Evolutionary conservation across 92 coral and sea anemone species (phyloP).

Genomic region (Anthopleura xanthogrammica): DNA sequence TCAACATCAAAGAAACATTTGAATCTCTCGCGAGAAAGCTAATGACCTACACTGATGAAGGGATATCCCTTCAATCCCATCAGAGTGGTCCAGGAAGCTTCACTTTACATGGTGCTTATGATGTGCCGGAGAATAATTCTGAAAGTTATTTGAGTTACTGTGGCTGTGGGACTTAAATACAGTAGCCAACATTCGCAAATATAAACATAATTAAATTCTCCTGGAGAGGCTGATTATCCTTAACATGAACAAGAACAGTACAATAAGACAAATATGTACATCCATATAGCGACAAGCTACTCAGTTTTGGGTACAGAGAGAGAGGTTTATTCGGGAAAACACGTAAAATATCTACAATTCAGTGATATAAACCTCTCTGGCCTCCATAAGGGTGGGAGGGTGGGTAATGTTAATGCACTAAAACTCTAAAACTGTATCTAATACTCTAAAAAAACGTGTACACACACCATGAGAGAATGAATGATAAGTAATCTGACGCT

Average conservation of each 20-base stretch:
- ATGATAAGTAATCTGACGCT: no score
- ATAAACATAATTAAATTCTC: no score
- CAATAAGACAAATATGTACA: no score
- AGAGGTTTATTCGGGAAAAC: neutral
- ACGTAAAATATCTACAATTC: neutral
- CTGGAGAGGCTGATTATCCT: no score
- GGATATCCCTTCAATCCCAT: slow-evolving; percentile 58
- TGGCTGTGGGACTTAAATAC: slow-evolving; percentile 20
- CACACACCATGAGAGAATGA: no score
- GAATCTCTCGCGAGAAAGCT: slow-evolving; percentile 67
- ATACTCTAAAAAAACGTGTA: no score
- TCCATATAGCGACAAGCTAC: no score
- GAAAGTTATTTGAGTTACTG: slow-evolving; percentile 39
- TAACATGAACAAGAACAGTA: no score
- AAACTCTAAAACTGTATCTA: no score
- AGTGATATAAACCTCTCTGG: neutral
- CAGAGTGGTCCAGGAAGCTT: slow-evolving; percentile 82
- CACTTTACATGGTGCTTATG: slow-evolving; percentile 87
- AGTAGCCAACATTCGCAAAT: neutral
- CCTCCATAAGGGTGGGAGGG: no score
- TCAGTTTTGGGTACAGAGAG: neutral
- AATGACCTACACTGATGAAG: slow-evolving; percentile 69
- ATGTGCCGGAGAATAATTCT: slow-evolving; percentile 43
- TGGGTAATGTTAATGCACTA: no score
- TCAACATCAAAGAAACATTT: slow-evolving; percentile 81